These are phyloP conservation scores for Hemicentrotus pulcherrimus DNA, from an alignment of 35 echinoderm and acorn worm species.

Conservation along the genomic window DNA sequence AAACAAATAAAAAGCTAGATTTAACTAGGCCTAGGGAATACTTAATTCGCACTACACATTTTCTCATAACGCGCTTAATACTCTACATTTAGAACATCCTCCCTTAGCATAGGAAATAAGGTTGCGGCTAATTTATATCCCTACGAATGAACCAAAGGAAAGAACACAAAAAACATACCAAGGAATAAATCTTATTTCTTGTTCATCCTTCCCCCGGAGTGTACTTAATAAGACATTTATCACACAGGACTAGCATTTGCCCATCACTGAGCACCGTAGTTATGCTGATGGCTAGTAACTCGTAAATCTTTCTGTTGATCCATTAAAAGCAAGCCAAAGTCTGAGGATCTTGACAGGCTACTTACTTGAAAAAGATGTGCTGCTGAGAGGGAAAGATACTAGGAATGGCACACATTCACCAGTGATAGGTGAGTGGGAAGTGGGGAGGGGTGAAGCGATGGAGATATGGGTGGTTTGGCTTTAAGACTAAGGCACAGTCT, in stretches of 20 bases:
- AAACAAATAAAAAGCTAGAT: too few species aligned
- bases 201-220: neutral
- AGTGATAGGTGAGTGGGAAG: too few species aligned
- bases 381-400: neutral
- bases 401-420: too few species aligned
- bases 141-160: neutral
- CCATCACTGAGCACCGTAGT: neutral
- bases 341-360: neutral
- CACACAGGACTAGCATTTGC: neutral
- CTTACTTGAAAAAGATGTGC: neutral
- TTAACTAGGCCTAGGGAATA: too few species aligned
- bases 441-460: too few species aligned
- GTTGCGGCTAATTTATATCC: neutral
- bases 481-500: too few species aligned
- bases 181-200: neutral
- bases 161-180: neutral
- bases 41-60: neutral
- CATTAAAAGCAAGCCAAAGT: constrained; percentile 12
- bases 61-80: neutral
- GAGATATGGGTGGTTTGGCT: too few species aligned
- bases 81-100: neutral
- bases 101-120: neutral
- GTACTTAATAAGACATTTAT: neutral
- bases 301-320: neutral
- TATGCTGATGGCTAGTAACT: neutral